phyloP scores from a whole-genome alignment of 2,797 vertebrate species.

The Anabas testudineus region DNA sequence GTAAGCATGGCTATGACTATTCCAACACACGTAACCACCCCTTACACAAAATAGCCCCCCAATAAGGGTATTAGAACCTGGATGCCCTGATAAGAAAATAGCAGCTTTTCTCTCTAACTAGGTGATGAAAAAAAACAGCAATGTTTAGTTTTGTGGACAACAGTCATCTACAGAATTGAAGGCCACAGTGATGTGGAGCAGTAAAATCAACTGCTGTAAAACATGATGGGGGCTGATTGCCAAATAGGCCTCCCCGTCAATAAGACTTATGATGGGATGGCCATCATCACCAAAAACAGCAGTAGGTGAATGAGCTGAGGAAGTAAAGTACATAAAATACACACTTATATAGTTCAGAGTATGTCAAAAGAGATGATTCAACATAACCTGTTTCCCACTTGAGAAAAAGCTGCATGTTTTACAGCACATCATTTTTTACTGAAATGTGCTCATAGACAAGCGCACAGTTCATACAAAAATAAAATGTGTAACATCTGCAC shows the following conservation, averaged over 20 bases:
- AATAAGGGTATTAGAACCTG: constrained; percentile 59
- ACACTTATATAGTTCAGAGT: constrained; percentile 6
- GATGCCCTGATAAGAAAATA: constrained; percentile 48
- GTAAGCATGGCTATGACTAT: constrained; percentile 49
- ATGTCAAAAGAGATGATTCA: not conserved
- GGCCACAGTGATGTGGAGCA: constrained; percentile 21
- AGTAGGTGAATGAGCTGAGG: not conserved
- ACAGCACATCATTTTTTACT: not conserved
- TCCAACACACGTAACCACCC: constrained; percentile 55
- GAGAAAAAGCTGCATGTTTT: not conserved
- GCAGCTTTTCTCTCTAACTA: constrained; percentile 43
- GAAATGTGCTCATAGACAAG: not conserved
- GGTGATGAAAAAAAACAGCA: not conserved
- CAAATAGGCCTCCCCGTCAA: constrained; percentile 53
- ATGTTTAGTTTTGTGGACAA: constrained; percentile 41
- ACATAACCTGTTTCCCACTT: not conserved
- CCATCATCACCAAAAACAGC: constrained; percentile 52
- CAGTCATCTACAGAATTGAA: constrained; percentile 47
- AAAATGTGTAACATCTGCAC: not conserved
- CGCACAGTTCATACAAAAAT: not conserved
- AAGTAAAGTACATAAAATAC: constrained; percentile 5
- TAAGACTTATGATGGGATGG: not conserved
- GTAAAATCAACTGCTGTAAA: constrained; percentile 56
- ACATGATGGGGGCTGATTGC: constrained; percentile 50
- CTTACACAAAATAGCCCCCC: constrained; percentile 49